phyloP scores from a whole-genome alignment of 2,888 invertebrate genomes.

The Drosophila merina region DNA sequence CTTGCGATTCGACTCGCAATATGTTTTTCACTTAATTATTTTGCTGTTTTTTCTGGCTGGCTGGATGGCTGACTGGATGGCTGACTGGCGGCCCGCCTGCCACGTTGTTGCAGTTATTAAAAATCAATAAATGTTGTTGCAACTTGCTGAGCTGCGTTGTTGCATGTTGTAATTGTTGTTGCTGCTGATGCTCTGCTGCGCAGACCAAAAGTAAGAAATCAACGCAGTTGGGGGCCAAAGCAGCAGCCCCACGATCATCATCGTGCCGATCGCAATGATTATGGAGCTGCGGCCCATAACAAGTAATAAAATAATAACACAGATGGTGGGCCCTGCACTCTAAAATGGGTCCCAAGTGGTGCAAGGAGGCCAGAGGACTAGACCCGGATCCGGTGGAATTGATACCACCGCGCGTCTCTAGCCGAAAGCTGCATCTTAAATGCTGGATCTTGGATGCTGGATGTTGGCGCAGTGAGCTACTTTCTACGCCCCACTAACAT shows the following conservation, averaged over 20 bases:
- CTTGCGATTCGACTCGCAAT: constrained; percentile 55
- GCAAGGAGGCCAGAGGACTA: constrained; percentile 32
- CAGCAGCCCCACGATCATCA: constrained; percentile 52
- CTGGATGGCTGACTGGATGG: constrained; percentile 45
- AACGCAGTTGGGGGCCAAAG: constrained; percentile 77
- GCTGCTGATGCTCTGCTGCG: constrained; percentile 51
- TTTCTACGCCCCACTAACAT: constrained; percentile 63
- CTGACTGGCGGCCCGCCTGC: constrained; percentile 76
- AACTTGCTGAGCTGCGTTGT: constrained; percentile 75
- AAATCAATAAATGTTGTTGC: constrained; percentile 81
- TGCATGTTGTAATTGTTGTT: constrained; percentile 57
- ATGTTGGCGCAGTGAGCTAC: constrained; percentile 59
- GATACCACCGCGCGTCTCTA: constrained; percentile 2
- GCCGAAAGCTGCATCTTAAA: constrained; percentile 7
- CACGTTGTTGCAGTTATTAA: constrained; percentile 81
- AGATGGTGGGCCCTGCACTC: constrained; percentile 75
- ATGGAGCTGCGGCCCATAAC: constrained; percentile 68
- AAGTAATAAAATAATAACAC: constrained; percentile 81
- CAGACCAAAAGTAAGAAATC: constrained; percentile 77
- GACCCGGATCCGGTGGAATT: constrained; percentile 32
- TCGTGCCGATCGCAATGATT: constrained; percentile 49
- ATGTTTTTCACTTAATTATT: constrained; percentile 83
- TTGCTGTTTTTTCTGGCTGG: constrained; percentile 65
- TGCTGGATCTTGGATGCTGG: constrained; percentile 18
- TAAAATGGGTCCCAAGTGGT: constrained; percentile 29